Conservation (phyloP, 2,797 vertebrate species). For the Hypotaenidia okinawae region DNA sequence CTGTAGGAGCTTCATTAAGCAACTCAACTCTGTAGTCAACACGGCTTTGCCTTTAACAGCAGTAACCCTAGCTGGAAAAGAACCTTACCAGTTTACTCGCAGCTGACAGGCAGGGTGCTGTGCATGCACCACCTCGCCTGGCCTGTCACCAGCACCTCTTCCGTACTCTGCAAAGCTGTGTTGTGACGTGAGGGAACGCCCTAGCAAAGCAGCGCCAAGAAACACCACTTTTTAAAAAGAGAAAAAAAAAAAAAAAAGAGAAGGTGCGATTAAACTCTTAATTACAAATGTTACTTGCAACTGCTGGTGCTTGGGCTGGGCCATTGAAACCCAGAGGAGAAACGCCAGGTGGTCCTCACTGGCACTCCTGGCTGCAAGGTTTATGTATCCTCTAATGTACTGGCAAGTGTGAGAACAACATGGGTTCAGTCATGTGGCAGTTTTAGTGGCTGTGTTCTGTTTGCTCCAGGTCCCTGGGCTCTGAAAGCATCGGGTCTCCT, state of each 20-base stretch:
- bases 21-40: not conserved
- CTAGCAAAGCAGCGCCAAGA: not conserved
- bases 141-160: not conserved
- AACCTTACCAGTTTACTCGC: not conserved
- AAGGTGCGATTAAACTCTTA: not conserved
- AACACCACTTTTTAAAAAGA: not conserved
- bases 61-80: not conserved
- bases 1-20: not conserved
- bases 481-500: not conserved
- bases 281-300: not conserved
- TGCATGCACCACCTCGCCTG: fast-evolving
- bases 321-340: not conserved
- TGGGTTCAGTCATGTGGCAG: not conserved
- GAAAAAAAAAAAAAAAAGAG: not conserved
- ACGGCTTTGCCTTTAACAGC: not conserved
- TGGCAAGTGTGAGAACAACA: not conserved
- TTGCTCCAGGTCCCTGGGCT: not conserved
- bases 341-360: not conserved
- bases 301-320: not conserved
- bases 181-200: not conserved
- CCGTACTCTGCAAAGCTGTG: not conserved
- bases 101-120: not conserved
- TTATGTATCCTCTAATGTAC: not conserved
- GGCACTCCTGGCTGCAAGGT: not conserved
- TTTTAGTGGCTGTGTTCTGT: not conserved